Base-by-base conservation (phyloP, 2,888 invertebrate genomes). In the Dryocosmus kuriphilus region DNA sequence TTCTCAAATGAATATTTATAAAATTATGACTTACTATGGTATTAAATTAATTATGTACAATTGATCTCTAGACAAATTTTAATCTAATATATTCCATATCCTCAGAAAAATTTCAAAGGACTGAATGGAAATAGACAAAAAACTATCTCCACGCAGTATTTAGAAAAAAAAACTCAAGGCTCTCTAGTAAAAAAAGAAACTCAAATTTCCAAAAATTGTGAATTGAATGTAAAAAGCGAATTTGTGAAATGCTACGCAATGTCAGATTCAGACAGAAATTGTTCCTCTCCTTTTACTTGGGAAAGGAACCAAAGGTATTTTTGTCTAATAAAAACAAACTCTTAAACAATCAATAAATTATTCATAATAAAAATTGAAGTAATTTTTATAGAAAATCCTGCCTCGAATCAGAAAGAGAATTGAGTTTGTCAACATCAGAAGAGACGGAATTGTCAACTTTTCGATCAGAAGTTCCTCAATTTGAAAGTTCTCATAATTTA, bases 401-500 rank as follows among this genome's bases (percentile, higher is more conserved):
- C 27, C 75, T 71, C 16, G 75, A 77, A 73, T 60, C 67, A 27
- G 24, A 32, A 9, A 19, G 11, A 46, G 30, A 71, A 11, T 11
- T 22, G 0, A 71, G n/a, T 32, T 51, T 32, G 11, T 51, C 27
- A 19, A 67, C 67, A 27, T 51, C 71, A 16, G 51, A 71, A 8
- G 71, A 38, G 38, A 65, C 14, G 24, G 65, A 71, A 27, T 51
- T 71, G 16, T n/a, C 46, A 71, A 71, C 51, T 7, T 71, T 71
- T 27, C 51, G 71, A 30, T 71, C 51, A 63, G n/a, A 63, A 35
- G n/a, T n/a, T 24, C 57, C 57, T 14, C 11, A 57, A 16, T 24
- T 27, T 19, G 71, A 51, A 51, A 51, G 51, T n/a, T 51, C 27
- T n/a, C n/a, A 71, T 9, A 51, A 30, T 67, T 5, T 27, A 24